Conservation (phyloP, 2,113 vertebrate genomes). For the Thymallus thymallus region DNA sequence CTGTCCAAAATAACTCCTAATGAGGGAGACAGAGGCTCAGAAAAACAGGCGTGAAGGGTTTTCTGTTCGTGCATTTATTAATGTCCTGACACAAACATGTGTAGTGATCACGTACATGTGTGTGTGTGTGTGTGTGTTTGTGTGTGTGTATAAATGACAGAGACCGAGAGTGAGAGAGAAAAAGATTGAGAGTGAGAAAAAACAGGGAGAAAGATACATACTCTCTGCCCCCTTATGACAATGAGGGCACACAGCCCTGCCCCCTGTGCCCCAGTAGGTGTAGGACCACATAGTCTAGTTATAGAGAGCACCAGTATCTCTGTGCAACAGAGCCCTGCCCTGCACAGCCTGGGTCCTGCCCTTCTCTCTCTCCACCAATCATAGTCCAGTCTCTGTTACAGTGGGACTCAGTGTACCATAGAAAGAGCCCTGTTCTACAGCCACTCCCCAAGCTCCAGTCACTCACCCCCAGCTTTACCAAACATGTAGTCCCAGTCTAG, state of each 20-base stretch:
- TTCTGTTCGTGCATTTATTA: not conserved
- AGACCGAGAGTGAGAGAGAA: not conserved
- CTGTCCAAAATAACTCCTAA: not conserved
- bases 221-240: conserved; percentile 27
- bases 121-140: not conserved
- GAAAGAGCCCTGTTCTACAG: too few relatives aligned
- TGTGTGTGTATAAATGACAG: not conserved
- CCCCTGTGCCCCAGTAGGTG: conserved; percentile 13
- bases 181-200: not conserved
- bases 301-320: not conserved
- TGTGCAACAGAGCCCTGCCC: conserved; percentile 16
- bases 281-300: conserved; percentile 34
- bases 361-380: not conserved
- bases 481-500: too few relatives aligned
- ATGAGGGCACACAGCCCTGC: conserved; percentile 21
- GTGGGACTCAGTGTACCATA: not conserved
- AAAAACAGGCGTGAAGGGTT: not conserved
- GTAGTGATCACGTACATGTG: not conserved
- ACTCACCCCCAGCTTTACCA: too few relatives aligned
- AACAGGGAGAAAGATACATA: not conserved
- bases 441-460: too few relatives aligned
- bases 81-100: not conserved
- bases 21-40: not conserved
- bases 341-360: not conserved
- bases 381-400: not conserved